A percentile compares a stretch with the other conserved stretches of the same genome.
Evolutionary conservation across 2,797 vertebrate genomes (phyloP).

Genomic region (Serranus cabrilla): DNA sequence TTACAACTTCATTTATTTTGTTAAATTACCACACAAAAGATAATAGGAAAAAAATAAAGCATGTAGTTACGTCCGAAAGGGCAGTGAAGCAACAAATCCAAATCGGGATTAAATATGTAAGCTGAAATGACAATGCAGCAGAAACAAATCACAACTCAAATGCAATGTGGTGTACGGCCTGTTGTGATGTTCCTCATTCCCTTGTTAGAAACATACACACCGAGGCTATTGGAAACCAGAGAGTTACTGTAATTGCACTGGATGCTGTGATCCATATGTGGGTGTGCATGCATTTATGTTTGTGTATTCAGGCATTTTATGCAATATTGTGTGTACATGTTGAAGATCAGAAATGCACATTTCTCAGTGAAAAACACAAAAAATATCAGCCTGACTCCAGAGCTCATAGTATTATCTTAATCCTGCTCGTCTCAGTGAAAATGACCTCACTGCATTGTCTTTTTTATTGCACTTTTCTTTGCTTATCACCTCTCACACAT

Average conservation of each 20-base stretch:
- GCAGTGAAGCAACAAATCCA: slow-evolving; percentile 43
- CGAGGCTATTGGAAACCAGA: neutral
- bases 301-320: slow-evolving; percentile 1
- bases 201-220: slow-evolving; percentile 1
- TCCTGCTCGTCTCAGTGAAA: slow-evolving; percentile 7
- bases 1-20: slow-evolving; percentile 32
- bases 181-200: neutral
- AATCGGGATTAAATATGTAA: slow-evolving; percentile 35
- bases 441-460: neutral
- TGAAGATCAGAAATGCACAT: neutral
- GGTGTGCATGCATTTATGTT: slow-evolving; percentile 1
- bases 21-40: slow-evolving; percentile 31
- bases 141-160: slow-evolving; percentile 5
- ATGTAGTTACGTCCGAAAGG: neutral
- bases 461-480: neutral
- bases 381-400: neutral
- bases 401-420: neutral
- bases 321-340: neutral
- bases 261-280: neutral
- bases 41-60: neutral
- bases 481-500: slow-evolving; percentile 1
- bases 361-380: neutral
- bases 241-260: slow-evolving; percentile 3
- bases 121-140: slow-evolving; percentile 10
- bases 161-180: neutral